Base-by-base conservation (phyloP, 2,113 vertebrate genomes). In the Psammodynastes pulverulentus region DNA sequence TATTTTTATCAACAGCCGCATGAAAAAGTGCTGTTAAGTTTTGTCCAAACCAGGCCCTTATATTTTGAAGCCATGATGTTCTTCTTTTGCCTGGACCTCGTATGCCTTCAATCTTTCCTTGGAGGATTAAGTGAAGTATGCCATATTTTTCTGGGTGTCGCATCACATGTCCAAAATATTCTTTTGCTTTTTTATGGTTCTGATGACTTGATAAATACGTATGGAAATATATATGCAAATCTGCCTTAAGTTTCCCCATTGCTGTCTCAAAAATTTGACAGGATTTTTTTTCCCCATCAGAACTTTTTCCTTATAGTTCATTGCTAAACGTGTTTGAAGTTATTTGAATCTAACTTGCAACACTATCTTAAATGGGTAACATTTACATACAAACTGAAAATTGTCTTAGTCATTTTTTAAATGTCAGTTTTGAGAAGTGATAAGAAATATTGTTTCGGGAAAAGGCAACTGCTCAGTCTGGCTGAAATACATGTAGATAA, bases 321-420 rank as follows among this genome's bases (percentile, higher is more conserved):
- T 29, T 87, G 2, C 29, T 85, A 54, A 94, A 23, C 24, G 6
- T 46, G 10, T 87, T 51, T 48, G 9, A 46, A 43, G 34, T 26
- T 87, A 12, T 15, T 94, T 26, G 17, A 43, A 72, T 9, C 39
- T 48, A 79, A 26, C 9, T 43, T 17, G 45, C 9, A 12, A 21
- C 9, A 62, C 89, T 45, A 24, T 52, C 8, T 84, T 88, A 53
- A 91, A 4, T 5, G 54, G 54, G 29, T 89, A n/a, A 67, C 29
- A 67, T 67, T 67, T n/a, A 67, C 58, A 26, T 67, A 49, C 90
- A 86, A 95, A 92, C 84, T 92, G 21, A 26, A 92, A 72, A 46
- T 39, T 49, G 29, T 48, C 26, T 84, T 23, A 43, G 4, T 88
- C 12, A 49, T 95, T 93, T 89, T 89, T 89, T 45, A 56, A 45